Base-by-base conservation (phyloP, 2,113 vertebrate genomes). In the Carassius auratus region DNA sequence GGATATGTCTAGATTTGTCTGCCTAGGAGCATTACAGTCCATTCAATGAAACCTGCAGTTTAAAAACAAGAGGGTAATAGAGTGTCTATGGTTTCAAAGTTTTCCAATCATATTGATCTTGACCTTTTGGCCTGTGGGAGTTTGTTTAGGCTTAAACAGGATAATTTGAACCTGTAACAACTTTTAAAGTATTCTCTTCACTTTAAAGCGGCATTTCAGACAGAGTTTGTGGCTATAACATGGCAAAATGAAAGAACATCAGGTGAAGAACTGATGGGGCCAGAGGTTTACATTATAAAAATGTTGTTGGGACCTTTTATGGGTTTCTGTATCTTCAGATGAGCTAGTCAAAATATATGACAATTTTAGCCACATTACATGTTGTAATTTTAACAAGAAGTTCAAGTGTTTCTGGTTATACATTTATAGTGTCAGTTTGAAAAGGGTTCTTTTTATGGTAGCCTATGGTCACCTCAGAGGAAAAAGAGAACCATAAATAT, bases 181-280 rank as follows among this genome's bases (percentile, higher is more conserved):
- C 48, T 38, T 57, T 79, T 59, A 45, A 30, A 21, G 23, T 21
- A 52, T 21, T 84, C 76, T 59, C 36, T 48, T 91, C 89, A 83
- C 84, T 88, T 89, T 93, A 92, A 93, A 92, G 90, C 90, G 85
- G 88, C 91, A 90, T 92, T 93, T 90, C 90, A 90, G 81, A 89
- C 90, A 90, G 79, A 89, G 89, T 91, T 92, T 91, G 89, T 89
- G 89, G 87, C 89, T 91, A 94, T 92, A 91, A 87, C 88, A 86
- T 89, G 33, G 85, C 86, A 90, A 92, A 89, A 88, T 88, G 84
- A 81, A 86, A 90, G 76, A 88, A 92, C 89, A 84, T 0, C 66
- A 90, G 68, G 88, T 93, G 21, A 52, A 30, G 8, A 76, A 10
- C 87, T 6, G 0, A 81, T 76, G 59, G 84, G 52, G 78, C 85